A percentile compares a stretch with the other conserved stretches of the same genome.
Evolutionary conservation across 2,888 invertebrate species (phyloP).

Genomic region (Macrophya alboannulata): DNA sequence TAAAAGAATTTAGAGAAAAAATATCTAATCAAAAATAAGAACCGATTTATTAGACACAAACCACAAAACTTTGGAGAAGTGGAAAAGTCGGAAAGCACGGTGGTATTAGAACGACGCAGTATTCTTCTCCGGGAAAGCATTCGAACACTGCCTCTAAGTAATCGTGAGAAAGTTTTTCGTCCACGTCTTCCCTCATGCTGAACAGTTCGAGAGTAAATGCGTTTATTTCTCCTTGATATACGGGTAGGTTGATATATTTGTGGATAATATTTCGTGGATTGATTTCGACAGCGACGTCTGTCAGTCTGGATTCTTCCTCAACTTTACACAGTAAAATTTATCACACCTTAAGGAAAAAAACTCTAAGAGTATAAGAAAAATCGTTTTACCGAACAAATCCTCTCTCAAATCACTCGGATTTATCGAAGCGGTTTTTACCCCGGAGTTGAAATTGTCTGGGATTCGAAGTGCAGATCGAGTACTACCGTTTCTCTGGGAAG

Average conservation of each 20-base stretch:
- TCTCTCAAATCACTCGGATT: not conserved
- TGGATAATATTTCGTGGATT: not conserved
- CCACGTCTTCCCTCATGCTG: slow-evolving; percentile 82
- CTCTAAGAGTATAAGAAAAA: not conserved
- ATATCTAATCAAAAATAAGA: not conserved
- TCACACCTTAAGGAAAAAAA: not conserved
- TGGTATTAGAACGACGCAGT: slow-evolving; percentile 84
- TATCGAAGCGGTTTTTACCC: not conserved
- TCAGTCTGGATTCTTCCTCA: not conserved
- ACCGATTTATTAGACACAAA: slow-evolving; percentile 64
- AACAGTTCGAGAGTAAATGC: slow-evolving; percentile 85
- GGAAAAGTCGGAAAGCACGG: slow-evolving; percentile 81
- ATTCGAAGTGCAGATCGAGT: not conserved
- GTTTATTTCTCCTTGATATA: slow-evolving; percentile 81
- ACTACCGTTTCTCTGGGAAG: not conserved
- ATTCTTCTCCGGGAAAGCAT: slow-evolving; percentile 85
- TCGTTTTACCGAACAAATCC: not conserved
- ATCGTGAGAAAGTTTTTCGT: slow-evolving; percentile 82
- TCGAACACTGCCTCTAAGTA: slow-evolving; percentile 86
- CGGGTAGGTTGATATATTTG: slow-evolving; percentile 9
- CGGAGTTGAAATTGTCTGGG: not conserved
- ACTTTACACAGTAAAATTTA: not conserved
- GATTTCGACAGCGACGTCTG: not conserved
- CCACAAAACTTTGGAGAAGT: slow-evolving; percentile 83
- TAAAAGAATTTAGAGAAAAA: no score